Percentiles rank a stretch among this genome's conserved stretches.
These are phyloP conservation scores for Brachypteracias leptosomus DNA, from an alignment of 2,113 vertebrate genomes.

Conservation along the genomic window DNA sequence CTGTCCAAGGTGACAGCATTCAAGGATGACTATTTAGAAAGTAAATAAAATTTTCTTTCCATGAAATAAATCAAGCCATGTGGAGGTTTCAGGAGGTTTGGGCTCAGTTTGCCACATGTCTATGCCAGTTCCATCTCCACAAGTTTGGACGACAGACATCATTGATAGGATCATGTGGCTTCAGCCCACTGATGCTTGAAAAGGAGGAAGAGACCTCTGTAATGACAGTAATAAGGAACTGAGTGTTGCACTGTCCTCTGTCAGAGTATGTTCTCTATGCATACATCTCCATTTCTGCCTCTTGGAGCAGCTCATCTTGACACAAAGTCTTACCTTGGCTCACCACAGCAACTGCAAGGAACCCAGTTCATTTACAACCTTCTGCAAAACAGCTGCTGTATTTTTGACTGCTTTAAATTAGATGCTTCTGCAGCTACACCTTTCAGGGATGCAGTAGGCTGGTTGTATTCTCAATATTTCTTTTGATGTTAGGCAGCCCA, in stretches of 20 bases:
- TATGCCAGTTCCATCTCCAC: not conserved
- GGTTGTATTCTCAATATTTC: constrained; percentile 49
- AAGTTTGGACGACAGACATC: not conserved
- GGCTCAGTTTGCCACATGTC: not conserved
- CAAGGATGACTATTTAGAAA: not conserved
- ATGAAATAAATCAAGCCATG: not conserved
- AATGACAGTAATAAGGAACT: not conserved
- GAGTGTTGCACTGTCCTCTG: not conserved
- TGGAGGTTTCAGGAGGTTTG: not conserved
- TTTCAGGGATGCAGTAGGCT: constrained; percentile 13
- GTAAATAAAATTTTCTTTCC: not conserved
- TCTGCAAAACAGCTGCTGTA: not conserved
- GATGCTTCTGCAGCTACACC: not conserved
- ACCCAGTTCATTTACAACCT: not conserved
- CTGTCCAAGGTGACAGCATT: not conserved
- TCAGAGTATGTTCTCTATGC: not conserved
- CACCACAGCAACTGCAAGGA: not conserved
- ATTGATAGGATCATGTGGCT: not conserved
- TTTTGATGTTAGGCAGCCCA: constrained; percentile 43
- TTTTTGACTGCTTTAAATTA: not conserved
- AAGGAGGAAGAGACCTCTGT: not conserved
- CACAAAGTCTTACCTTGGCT: not conserved
- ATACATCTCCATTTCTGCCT: not conserved
- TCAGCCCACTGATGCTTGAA: not conserved
- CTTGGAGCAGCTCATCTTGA: not conserved